Conservation (phyloP, 2,113 vertebrate species). For the Cyanoderma ruficeps region DNA sequence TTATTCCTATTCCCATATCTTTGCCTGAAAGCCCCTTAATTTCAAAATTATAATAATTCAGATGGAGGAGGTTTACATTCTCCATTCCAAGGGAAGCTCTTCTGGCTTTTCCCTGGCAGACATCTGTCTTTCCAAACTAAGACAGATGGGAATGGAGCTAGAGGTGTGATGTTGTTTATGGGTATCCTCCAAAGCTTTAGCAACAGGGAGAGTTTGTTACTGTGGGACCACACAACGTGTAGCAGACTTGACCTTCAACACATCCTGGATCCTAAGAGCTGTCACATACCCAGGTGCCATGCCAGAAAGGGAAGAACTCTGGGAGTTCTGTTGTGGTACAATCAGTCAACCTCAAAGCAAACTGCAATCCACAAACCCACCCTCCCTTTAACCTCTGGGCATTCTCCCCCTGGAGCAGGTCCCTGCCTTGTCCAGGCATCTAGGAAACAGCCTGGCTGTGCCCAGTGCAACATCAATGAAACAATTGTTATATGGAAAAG, state of each 20-base stretch:
- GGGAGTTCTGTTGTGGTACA: neutral
- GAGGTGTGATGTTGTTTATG: neutral
- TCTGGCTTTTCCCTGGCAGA: neutral
- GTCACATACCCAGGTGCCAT: rapidly evolving
- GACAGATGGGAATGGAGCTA: neutral
- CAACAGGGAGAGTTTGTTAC: neutral
- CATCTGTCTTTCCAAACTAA: neutral
- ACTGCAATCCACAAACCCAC: neutral
- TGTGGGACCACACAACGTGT: neutral
- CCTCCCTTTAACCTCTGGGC: neutral
- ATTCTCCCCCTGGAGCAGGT: neutral
- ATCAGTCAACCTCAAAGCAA: neutral
- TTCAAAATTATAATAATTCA: neutral
- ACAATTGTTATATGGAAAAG: neutral
- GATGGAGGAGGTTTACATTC: neutral
- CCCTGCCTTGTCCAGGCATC: neutral
- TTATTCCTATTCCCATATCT: neutral
- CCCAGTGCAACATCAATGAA: neutral
- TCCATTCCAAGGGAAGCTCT: neutral
- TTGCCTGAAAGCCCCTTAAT: neutral
- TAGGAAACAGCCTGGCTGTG: neutral
- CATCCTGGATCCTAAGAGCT: neutral
- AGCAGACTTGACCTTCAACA: neutral
- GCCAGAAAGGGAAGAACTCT: neutral
- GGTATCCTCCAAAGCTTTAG: neutral